Evolutionary conservation across 2,797 vertebrate species (phyloP), one percentile per base, ranked within the genome.

Genomic region (Dromococcyx pavoninus): DNA sequence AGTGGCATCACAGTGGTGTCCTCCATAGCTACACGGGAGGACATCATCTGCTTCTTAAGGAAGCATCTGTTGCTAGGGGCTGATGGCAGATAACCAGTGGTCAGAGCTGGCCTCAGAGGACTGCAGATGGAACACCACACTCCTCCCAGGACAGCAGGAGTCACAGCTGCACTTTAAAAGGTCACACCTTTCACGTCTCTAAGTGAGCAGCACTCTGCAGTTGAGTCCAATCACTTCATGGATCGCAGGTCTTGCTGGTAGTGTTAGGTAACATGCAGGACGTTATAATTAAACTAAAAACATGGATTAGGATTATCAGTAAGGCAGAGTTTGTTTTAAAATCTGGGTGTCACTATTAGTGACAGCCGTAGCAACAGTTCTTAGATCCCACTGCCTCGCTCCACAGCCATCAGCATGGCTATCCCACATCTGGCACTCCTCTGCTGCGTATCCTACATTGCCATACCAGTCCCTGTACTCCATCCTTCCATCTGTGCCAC

Each of bases 21-120:
- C 41, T 69, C 25, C 11, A 2, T 2, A 86, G 48, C 48, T 66
- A 74, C 28, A 27, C 2, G 2, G 35, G 9, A 84, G 9, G 27
- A 11, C 37, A 32, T 5, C 2, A 7, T n/a, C 69, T 64, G 69
- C 60, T 73, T 76, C 51, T 30, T 1, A 0, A 54, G 24, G 43
- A 76, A 65, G 23, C n/a, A 62, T 24, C 53, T 58, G 11, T 12
- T 35, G 23, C 76, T 46, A 54, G 44, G 25, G 27, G 61, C 25
- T 2, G 4, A 32, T 1, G 44, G n/a, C n/a, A n/a, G n/a, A n/a
- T 3, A 33, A 35, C 7, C n/a, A 44, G 23, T 3, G 41, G 84
- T 39, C 22, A 58, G 22, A 77, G 41, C 6, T 17, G 41, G n/a
- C 35, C 57, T 74, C 30, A 43, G 44, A 81, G 17, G 27, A 64